Conservation (phyloP, 2,113 vertebrate species). For the Gymnarchus niloticus region DNA sequence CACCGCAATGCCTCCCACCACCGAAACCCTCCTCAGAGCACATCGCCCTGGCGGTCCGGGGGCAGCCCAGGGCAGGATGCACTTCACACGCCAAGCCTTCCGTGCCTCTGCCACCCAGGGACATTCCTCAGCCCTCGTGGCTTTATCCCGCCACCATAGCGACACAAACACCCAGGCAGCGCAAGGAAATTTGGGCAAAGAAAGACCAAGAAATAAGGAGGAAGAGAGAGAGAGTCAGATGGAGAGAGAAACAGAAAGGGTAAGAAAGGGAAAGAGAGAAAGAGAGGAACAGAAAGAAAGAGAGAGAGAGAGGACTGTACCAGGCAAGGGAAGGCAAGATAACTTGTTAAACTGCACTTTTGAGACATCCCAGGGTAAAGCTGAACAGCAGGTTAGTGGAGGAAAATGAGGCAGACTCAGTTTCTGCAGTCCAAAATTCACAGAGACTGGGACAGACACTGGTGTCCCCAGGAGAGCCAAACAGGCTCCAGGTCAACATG, state of each 20-base stretch:
- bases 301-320: neutral
- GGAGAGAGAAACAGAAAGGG: neutral
- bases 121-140: slow-evolving; percentile 60
- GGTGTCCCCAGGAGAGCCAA: neutral
- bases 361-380: neutral
- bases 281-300: neutral
- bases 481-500: neutral
- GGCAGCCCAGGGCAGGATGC: too few species aligned
- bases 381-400: neutral
- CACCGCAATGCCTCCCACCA: too few species aligned
- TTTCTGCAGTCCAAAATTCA: too few species aligned
- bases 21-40: neutral
- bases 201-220: neutral
- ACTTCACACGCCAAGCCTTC: neutral
- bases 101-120: slow-evolving; percentile 40
- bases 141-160: slow-evolving; percentile 60
- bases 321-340: neutral
- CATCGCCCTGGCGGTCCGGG: too few species aligned
- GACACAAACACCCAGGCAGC: slow-evolving; percentile 28
- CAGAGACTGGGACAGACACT: neutral
- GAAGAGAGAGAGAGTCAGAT: neutral
- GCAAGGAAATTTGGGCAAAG: neutral
- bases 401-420: too few species aligned
- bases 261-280: neutral
- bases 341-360: neutral